Evolutionary conservation across 2,888 invertebrate genomes (phyloP).

Genomic region (Aelia acuminata): DNA sequence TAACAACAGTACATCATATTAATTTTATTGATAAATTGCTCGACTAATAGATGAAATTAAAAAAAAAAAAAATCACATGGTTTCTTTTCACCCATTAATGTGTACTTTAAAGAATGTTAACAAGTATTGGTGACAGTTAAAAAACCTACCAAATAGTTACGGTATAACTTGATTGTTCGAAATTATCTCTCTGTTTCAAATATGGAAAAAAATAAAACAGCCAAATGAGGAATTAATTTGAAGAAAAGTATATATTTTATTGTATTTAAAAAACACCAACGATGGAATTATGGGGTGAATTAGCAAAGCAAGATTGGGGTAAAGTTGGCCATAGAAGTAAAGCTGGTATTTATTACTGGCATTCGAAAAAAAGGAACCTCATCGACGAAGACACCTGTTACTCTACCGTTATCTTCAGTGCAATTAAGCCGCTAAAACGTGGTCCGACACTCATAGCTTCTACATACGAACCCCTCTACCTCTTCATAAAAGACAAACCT

Average conservation of each 20-base stretch:
- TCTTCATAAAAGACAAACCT: background rate
- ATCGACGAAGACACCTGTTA: background rate
- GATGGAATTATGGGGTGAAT: constrained; percentile 7
- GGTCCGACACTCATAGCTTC: background rate
- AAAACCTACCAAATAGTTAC: background rate
- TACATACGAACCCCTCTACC: background rate
- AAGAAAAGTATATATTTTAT: background rate
- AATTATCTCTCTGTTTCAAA: too few relatives aligned
- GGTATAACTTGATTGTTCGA: background rate
- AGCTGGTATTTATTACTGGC: constrained; percentile 27
- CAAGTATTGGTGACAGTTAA: background rate
- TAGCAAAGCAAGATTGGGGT: background rate
- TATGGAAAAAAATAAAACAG: background rate
- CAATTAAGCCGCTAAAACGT: background rate
- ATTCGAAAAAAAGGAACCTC: background rate
- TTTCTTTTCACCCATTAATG: background rate
- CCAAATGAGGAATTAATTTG: background rate
- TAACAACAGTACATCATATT: too few relatives aligned
- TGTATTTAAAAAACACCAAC: background rate
- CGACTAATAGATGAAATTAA: too few relatives aligned
- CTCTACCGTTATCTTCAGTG: background rate
- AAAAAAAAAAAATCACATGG: background rate
- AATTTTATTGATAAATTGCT: too few relatives aligned
- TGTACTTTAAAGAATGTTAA: background rate
- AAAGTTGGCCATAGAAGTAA: background rate